Percentiles rank a stretch among this genome's conserved stretches.
Evolutionary conservation across 92 coral and sea anemone species (phyloP).

Genomic region (Zoanthus sansibaricus): DNA sequence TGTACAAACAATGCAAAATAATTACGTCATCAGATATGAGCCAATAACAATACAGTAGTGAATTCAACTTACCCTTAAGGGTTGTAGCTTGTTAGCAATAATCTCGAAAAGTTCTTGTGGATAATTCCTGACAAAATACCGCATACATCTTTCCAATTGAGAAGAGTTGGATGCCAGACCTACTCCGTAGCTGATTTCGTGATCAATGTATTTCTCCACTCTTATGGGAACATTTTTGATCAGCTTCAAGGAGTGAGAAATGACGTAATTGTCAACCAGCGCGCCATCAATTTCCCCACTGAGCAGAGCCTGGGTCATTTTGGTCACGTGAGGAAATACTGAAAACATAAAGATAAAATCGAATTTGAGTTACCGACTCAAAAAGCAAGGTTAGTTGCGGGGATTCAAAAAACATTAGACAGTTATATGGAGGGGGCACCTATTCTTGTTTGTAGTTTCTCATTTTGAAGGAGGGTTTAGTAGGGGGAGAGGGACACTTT

Average conservation of each 20-base stretch:
- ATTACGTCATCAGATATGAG: background rate
- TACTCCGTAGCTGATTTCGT: conserved; percentile 84
- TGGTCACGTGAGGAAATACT: conserved; percentile 77
- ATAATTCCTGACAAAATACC: conserved; percentile 71
- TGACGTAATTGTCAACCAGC: conserved; percentile 89
- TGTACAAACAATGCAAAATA: background rate
- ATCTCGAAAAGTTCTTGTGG: conserved; percentile 94
- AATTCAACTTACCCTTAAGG: conserved; percentile 72
- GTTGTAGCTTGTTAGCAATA: conserved; percentile 75
- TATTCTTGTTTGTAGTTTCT: too few species aligned
- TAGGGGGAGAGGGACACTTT: too few species aligned
- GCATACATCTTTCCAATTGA: conserved; percentile 74
- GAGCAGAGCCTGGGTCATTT: conserved; percentile 76
- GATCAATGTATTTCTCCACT: conserved; percentile 92
- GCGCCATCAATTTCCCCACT: conserved; percentile 83
- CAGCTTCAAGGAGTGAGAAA: conserved; percentile 68
- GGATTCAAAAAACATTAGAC: too few species aligned
- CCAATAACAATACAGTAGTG: background rate
- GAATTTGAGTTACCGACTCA: too few species aligned
- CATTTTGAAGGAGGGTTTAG: too few species aligned
- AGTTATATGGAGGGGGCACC: too few species aligned
- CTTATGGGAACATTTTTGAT: conserved; percentile 76
- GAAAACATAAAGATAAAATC: background rate
- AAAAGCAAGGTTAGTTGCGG: too few species aligned
- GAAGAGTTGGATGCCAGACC: conserved; percentile 78